phyloP scores from a whole-genome alignment of 2,113 vertebrate species.

The Oxygymnocypris stewartii region DNA sequence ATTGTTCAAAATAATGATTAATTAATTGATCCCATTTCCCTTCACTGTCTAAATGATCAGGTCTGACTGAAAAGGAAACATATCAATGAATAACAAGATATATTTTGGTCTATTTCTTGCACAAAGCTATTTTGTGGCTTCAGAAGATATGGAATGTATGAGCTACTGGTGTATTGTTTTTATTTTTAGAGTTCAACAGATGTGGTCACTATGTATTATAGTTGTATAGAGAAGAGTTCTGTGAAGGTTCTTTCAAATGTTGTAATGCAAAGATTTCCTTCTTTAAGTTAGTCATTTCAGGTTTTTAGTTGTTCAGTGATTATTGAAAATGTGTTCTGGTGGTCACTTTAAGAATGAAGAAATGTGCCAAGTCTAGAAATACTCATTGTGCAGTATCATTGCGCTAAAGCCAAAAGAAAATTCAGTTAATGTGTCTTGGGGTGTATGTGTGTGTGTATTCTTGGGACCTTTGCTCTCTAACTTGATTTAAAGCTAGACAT shows the following conservation, averaged over 20 bases:
- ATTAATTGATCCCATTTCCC: neutral
- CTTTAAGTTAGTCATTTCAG: neutral
- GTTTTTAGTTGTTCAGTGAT: too few species aligned
- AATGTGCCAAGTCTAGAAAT: neutral
- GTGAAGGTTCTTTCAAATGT: neutral
- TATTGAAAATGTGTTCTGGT: neutral
- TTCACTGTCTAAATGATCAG: neutral
- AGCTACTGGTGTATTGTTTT: neutral
- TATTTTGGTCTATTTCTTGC: neutral
- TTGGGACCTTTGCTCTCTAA: neutral
- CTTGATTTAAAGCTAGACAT: constrained; percentile 47
- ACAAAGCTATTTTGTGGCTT: neutral
- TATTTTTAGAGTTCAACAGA: neutral
- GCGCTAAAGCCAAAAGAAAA: neutral
- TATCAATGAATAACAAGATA: neutral
- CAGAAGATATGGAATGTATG: neutral
- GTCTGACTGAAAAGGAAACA: neutral
- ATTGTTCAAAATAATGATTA: too few species aligned
- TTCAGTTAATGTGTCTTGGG: neutral
- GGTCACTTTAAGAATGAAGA: neutral
- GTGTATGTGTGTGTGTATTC: constrained; percentile 3
- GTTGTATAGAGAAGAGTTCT: neutral
- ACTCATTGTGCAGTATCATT: neutral
- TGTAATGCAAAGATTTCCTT: neutral
- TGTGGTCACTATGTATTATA: neutral